These are phyloP conservation scores for Drosophila bipectinata DNA, from an alignment of 1,140 invertebrate species.

Conservation along the genomic window DNA sequence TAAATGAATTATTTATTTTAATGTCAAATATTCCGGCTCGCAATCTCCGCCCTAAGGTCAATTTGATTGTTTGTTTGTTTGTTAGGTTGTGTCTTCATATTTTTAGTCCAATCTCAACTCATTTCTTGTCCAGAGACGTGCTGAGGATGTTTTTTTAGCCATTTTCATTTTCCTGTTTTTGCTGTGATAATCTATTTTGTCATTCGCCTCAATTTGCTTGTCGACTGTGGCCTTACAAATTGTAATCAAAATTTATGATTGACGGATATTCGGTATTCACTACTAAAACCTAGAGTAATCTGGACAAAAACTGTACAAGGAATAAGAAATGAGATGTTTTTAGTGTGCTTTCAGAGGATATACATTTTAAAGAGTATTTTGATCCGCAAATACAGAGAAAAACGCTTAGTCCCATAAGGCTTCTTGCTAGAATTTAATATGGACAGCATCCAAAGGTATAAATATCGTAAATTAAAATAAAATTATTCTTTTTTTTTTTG, in stretches of 20 bases:
- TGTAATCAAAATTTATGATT: conserved; percentile 53
- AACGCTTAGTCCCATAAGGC: no score
- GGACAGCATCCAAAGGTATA: not conserved
- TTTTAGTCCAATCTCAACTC: conserved; percentile 32
- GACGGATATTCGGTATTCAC: conserved; percentile 50
- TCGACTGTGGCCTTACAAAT: conserved; percentile 40
- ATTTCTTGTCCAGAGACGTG: conserved; percentile 23
- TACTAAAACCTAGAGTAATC: conserved; percentile 28
- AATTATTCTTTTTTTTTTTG: not conserved
- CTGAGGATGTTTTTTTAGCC: conserved; percentile 14
- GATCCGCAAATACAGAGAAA: not conserved
- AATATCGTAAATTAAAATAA: not conserved
- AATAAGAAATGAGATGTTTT: conserved; percentile 10
- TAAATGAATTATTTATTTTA: conserved; percentile 79
- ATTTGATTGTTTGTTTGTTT: conserved; percentile 25
- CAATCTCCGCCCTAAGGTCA: conserved; percentile 37
- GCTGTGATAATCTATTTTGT: conserved; percentile 63
- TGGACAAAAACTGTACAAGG: conserved; percentile 6
- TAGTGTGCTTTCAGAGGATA: not conserved
- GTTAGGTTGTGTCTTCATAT: conserved; percentile 13
- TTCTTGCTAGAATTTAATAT: no score
- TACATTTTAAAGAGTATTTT: not conserved
- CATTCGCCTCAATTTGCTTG: conserved; percentile 63
- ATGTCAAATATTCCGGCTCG: conserved; percentile 56
- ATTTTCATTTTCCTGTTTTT: conserved; percentile 44